phyloP scores from a whole-genome alignment of 2,797 vertebrate genomes.

The Halcyon chelicuti region DNA sequence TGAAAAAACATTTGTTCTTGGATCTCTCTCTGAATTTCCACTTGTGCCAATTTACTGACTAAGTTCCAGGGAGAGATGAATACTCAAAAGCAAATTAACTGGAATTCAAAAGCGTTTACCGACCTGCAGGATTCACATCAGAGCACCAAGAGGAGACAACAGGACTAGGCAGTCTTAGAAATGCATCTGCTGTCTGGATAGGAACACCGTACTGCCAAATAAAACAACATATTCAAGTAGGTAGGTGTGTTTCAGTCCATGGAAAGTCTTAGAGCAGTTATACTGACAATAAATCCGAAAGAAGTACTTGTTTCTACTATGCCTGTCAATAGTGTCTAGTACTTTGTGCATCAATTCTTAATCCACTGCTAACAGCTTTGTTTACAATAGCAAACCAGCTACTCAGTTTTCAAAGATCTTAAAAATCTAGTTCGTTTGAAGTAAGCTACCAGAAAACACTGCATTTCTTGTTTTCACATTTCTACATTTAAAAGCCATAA shows the following conservation, averaged over 20 bases:
- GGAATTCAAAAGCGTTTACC: not conserved
- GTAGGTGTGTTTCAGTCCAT: not conserved
- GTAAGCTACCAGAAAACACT: not conserved
- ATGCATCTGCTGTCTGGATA: slow-evolving; percentile 75
- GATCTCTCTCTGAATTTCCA: not conserved
- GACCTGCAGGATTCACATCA: slow-evolving; percentile 90
- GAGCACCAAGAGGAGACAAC: slow-evolving; percentile 84
- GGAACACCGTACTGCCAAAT: slow-evolving; percentile 84
- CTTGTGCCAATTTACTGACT: not conserved
- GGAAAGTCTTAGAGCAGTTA: not conserved
- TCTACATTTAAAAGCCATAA: not conserved
- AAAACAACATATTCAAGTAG: not conserved
- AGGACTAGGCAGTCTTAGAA: slow-evolving; percentile 84
- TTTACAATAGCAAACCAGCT: not conserved
- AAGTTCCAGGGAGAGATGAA: not conserved
- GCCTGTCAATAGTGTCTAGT: not conserved
- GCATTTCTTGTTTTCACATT: not conserved
- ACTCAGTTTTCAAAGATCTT: not conserved
- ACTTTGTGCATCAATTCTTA: not conserved
- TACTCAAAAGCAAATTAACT: not conserved
- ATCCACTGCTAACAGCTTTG: not conserved
- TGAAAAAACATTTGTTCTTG: not conserved
- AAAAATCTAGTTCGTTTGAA: not conserved
- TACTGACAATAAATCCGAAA: not conserved
- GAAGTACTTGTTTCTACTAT: not conserved